Base-by-base conservation (phyloP, 2,797 vertebrate species). In the Bradypus variegatus region DNA sequence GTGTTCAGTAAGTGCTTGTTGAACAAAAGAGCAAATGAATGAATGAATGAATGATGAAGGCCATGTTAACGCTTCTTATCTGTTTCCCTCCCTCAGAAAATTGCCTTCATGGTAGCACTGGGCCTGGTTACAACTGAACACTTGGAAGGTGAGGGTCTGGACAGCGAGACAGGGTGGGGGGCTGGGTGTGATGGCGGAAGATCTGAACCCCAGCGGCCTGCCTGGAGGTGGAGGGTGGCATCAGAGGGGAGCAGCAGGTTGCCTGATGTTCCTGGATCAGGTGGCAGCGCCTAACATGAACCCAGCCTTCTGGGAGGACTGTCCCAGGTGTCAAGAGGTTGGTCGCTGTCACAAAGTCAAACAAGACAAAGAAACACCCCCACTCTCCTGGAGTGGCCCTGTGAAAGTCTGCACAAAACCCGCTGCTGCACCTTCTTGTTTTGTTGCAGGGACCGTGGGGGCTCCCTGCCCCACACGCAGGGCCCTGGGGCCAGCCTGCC, bases 31-130 rank as follows among this genome's bases (percentile, higher is more conserved):
- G 45, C 13, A 5, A 48, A 0, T 4, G 58, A 23, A 58, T 7
- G 12, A 10, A 0, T 3, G 13, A 29, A 0, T 7, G 18, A 8
- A 36, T 5, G 0, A 1, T 3, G n/a, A 2, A 3, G 3, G 11
- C 91, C 79, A n/a, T 80, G 9, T 0, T 27, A 18, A 94, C 11
- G 0, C 36, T 78, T 60, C 33, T 70, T 9, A n/a, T 92, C 91
- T 93, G 29, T 81, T 95, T 96, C 91, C 93, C 96, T 84, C 95
- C 80, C 55, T 16, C 96, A 99, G 99, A 99, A 99, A 99, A 98
- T 99, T 70, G 98, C 99, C 97, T 99, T 99, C 97, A 99, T 99
- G 99, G 98, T 99, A 29, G 98, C 99, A 1, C 97, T 99, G 18
- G 99, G 99, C 96, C 98, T 99, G 95, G 98, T 99, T 92, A 99